Base-by-base conservation (phyloP, 2,888 invertebrate species). In the Tetheella fluctuosa region DNA sequence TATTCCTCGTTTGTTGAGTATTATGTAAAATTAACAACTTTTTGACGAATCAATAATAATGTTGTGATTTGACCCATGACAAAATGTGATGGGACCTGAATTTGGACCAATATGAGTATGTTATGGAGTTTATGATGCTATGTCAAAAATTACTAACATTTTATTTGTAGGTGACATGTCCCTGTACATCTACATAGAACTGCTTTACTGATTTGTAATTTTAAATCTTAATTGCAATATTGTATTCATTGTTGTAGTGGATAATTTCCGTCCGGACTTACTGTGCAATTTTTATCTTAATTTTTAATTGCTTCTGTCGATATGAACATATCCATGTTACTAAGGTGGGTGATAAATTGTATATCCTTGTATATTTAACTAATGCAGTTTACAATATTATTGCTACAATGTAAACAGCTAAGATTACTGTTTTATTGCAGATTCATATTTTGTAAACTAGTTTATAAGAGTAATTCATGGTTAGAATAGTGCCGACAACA, bases 361-460 rank as follows among this genome's bases (percentile, higher is more conserved):
- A 61, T 57, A 60, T 42, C 60, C 63, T 57, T 59, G 57, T 57
- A 34, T 61, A 62, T 64, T 48, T 59, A 39, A 48, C 59, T 63
- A 59, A 69, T 61, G 55, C 58, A 28, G 30, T 23, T 17, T n/a
- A 48, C 30, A 28, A 42, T 52, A 58, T 60, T 53, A 67, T 67
- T 65, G 65, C 69, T 67, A 67, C 67, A 42, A 62, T 58, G 65
- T 65, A 59, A 54, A 54, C 56, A 62, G 25, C 57, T 60, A 60
- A 74, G 65, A 69, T 67, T 71, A 66, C 70, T 75, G 63, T 80
- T 83, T 85, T 87, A 91, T 92, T 92, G 92, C 92, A 92, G 92
- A 92, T 92, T 92, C 92, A 91, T 92, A 86, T 89, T 89, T 90
- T 90, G 77, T 90, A 87, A 84, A 75, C 70, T 91, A 90, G 86